Base-by-base conservation (phyloP, 2,113 vertebrate genomes). In the Raphicerus campestris region DNA sequence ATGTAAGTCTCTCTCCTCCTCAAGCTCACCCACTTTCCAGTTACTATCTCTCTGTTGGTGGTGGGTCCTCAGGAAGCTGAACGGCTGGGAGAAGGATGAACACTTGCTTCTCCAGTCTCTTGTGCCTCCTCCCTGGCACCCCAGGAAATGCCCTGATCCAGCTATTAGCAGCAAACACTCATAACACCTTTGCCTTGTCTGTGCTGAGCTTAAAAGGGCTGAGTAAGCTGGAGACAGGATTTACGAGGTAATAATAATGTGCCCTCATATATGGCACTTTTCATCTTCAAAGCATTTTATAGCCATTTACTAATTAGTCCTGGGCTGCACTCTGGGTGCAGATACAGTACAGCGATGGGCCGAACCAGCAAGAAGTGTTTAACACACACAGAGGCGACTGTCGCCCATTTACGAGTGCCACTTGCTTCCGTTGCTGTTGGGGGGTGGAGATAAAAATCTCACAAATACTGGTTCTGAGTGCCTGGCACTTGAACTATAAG, bases 271-370 rank as follows among this genome's bases (percentile, higher is more conserved):
- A 39, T 2, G 83, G 85, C 42, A 51, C 78, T 92, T 96, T 85
- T 96, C 95, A 70, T 93, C 94, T 93, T 89, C 88, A 96, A 96
- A 97, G 95, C 88, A 24, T 56, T 94, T 97, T 89, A 87, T 30
- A 89, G 94, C 88, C 95, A 81, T 89, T 97, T 86, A 55, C 97
- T 96, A 96, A 97, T 97, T 94, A 96, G 96, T 94, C 96, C 91
- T 32, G 51, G 24, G 96, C 86, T 86, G 88, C 24, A 58, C 95
- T 91, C 92, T 32, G 39, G 58, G 82, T 85, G 30, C 60, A 56
- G 81, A 75, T n/a, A 88, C 66, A 77, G 49, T n/a, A 55, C 20
- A 7, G 32, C 2, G 81, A 32, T 3, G 3, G 84, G 63, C 47
- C 10, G 16, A 73, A n/a, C 86, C 8, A 32, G 81, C 28, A 13